Base-by-base conservation (phyloP, 2,888 invertebrate species). In the Melieria omissa region DNA sequence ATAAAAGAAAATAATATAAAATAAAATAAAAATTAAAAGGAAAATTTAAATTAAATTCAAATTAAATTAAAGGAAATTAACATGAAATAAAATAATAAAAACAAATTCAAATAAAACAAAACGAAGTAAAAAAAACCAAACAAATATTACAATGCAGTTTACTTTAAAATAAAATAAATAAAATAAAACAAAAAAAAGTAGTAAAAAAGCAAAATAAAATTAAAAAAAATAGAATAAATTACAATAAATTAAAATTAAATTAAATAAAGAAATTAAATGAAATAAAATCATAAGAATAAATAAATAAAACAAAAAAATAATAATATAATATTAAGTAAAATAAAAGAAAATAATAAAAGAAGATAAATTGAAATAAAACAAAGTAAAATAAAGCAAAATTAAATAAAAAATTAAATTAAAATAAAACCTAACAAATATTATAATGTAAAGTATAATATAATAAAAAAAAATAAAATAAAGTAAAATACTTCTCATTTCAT, bases 121-220 rank as follows among this genome's bases (percentile, higher is more conserved):
- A 44, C 63, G 7, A 5, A n/a, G n/a, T n/a, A n/a, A n/a, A n/a
- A n/a, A n/a, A n/a, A n/a, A n/a, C n/a, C n/a, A n/a, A n/a, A n/a
- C n/a, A n/a, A n/a, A n/a, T n/a, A n/a, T n/a, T n/a, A n/a, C n/a
- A n/a, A n/a, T n/a, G n/a, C n/a, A n/a, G n/a, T n/a, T n/a, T n/a
- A n/a, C n/a, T n/a, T n/a, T n/a, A n/a, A n/a, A n/a, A n/a, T n/a
- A 45, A 45, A 47, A 57, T 45, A 57, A 41, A 7, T 5, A 49
- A 55, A 66, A 66, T 49, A 66, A 12, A 44, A 55, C 42, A 66
- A 65, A 65, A 44, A 12, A 55, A n/a, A n/a, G n/a, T 12, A 55
- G 0, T 57, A 6, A 16, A 57, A 57, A 45, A 41, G 9, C 42
- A 45, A 66, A 66, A 55, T 45, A 3, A 66, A 29, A 14, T 5